These are phyloP conservation scores for Irena cyanogastra DNA, from an alignment of 2,113 vertebrate species.

Conservation along the genomic window DNA sequence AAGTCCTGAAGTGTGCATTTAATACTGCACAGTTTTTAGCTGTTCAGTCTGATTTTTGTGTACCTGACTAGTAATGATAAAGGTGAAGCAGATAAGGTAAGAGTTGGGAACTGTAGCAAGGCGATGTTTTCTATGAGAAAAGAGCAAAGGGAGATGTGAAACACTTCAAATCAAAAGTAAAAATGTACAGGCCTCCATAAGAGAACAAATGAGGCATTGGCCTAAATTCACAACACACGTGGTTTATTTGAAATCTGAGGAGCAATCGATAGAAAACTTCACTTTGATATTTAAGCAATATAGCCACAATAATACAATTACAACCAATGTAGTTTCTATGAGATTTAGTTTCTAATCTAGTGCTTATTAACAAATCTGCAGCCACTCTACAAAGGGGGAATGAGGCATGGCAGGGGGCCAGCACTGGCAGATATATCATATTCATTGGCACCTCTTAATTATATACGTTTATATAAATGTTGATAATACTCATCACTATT, in stretches of 20 bases:
- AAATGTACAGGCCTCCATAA: background rate
- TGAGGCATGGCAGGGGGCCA: background rate
- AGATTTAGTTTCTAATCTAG: background rate
- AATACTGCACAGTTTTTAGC: background rate
- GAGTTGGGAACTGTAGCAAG: background rate
- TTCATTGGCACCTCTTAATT: background rate
- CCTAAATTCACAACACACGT: background rate
- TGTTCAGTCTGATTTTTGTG: background rate
- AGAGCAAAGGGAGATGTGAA: background rate
- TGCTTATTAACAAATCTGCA: background rate
- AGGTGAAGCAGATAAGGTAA: background rate
- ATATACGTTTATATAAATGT: background rate
- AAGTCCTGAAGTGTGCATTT: conserved; percentile 1
- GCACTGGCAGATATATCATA: background rate
- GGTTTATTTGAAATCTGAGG: background rate
- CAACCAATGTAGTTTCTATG: background rate
- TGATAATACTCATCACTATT: background rate
- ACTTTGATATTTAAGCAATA: background rate
- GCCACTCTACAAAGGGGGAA: background rate
- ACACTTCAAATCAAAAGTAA: background rate
- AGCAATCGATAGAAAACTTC: background rate
- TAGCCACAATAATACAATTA: background rate
- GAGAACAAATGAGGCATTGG: background rate
- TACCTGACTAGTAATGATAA: background rate
- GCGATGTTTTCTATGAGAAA: background rate